These are phyloP conservation scores for Epinotia nisella DNA, from an alignment of 2,888 invertebrate genomes.

Conservation along the genomic window DNA sequence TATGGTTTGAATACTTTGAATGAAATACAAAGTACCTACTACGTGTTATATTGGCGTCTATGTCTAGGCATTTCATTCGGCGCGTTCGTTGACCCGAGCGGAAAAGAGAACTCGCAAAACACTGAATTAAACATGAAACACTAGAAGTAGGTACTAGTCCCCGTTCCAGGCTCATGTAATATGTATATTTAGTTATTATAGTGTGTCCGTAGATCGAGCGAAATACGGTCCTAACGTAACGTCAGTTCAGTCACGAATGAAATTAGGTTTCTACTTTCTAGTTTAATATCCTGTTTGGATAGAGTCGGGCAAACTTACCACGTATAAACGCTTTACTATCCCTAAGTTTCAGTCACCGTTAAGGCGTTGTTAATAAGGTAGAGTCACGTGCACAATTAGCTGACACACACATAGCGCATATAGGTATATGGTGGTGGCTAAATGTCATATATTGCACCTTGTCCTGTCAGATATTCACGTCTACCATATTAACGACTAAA, in stretches of 20 bases:
- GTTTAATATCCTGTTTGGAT: background rate
- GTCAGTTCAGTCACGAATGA: background rate
- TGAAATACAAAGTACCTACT: background rate
- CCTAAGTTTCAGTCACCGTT: too few relatives aligned
- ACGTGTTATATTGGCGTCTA: background rate
- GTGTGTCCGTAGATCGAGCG: conserved; percentile 18
- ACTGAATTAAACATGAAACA: conserved; percentile 45
- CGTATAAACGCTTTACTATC: too few relatives aligned
- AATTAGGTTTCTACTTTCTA: background rate
- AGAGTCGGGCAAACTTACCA: too few relatives aligned
- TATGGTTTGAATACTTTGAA: background rate
- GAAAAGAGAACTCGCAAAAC: conserved; percentile 38
- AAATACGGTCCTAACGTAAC: conserved; percentile 15
- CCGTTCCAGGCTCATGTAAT: conserved; percentile 40
- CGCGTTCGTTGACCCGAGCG: conserved; percentile 32
- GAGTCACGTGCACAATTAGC: too few relatives aligned
- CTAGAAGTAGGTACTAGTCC: conserved; percentile 35
- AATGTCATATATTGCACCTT: too few relatives aligned
- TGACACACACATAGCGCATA: too few relatives aligned
- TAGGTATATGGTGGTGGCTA: too few relatives aligned
- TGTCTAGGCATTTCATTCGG: conserved; percentile 31
- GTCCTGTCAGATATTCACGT: too few relatives aligned
- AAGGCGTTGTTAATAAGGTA: too few relatives aligned
- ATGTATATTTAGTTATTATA: conserved; percentile 43
- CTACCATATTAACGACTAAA: too few relatives aligned